Conservation (phyloP, 2,113 vertebrate genomes). For the Nycticebus coucang region DNA sequence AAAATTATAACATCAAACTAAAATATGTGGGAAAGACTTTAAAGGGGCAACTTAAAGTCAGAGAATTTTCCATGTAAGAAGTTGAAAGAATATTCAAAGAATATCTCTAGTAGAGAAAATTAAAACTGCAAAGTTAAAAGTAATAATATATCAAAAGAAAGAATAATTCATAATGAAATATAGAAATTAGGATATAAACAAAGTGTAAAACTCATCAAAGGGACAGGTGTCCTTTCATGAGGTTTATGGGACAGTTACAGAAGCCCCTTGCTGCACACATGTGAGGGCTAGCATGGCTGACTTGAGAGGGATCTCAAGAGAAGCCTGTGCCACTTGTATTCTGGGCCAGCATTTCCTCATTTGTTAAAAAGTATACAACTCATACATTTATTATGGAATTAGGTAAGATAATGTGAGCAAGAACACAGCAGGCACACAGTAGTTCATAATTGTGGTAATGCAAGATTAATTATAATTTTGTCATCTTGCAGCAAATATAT, state of each 20-base stretch:
- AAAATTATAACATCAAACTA: constrained; percentile 21
- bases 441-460: background rate
- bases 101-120: background rate
- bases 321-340: background rate
- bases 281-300: no score
- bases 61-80: background rate
- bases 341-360: background rate
- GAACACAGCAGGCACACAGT: background rate
- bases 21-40: background rate
- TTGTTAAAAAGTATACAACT: background rate
- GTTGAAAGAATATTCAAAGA: background rate
- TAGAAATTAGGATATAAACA: background rate
- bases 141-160: background rate
- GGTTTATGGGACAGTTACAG: background rate
- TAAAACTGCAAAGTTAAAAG: background rate
- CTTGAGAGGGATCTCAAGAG: background rate
- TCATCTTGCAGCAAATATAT: background rate
- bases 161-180: constrained; percentile 5
- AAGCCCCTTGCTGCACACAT: background rate
- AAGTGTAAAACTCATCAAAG: background rate
- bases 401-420: background rate
- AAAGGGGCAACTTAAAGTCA: background rate
- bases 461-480: background rate
- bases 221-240: background rate
- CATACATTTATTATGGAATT: background rate